These are phyloP conservation scores for Drosophila crucigera DNA, from an alignment of 2,888 invertebrate genomes.

Conservation along the genomic window DNA sequence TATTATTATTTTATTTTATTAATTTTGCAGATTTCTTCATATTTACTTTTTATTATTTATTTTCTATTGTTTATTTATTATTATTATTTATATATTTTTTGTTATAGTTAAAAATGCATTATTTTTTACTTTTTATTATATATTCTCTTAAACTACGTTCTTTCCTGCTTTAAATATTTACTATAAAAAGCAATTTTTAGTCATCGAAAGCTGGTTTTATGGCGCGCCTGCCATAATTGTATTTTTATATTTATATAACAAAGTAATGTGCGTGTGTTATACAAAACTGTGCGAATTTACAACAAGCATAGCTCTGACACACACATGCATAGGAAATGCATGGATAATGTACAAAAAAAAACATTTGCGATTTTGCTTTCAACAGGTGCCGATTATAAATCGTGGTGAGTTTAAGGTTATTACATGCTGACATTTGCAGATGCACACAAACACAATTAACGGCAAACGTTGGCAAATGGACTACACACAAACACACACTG, in stretches of 20 bases:
- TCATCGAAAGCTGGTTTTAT: not conserved
- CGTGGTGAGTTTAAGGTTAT: constrained; percentile 13
- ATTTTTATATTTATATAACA: not conserved
- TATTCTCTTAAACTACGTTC: not conserved
- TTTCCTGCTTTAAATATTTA: not conserved
- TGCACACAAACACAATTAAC: not conserved
- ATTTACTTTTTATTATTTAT: not conserved
- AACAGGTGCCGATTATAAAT: not conserved
- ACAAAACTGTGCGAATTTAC: not conserved
- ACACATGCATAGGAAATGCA: not conserved
- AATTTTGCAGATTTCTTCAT: not conserved
- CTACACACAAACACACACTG: not conserved
- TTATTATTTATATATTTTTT: not conserved
- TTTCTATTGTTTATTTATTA: no score
- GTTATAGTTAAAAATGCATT: not conserved
- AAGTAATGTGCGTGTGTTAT: not conserved
- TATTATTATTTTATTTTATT: not conserved
- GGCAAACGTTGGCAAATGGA: constrained; percentile 12
- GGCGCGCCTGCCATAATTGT: not conserved
- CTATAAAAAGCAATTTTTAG: not conserved
- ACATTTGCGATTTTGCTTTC: not conserved
- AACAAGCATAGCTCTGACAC: not conserved
- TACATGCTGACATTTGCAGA: constrained; percentile 27
- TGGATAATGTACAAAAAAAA: not conserved
- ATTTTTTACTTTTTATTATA: not conserved